A percentile compares a stretch with the other conserved stretches of the same genome.
Evolutionary conservation across 1,140 invertebrate genomes (phyloP).

Genomic region (Heliconius hewitsoni): DNA sequence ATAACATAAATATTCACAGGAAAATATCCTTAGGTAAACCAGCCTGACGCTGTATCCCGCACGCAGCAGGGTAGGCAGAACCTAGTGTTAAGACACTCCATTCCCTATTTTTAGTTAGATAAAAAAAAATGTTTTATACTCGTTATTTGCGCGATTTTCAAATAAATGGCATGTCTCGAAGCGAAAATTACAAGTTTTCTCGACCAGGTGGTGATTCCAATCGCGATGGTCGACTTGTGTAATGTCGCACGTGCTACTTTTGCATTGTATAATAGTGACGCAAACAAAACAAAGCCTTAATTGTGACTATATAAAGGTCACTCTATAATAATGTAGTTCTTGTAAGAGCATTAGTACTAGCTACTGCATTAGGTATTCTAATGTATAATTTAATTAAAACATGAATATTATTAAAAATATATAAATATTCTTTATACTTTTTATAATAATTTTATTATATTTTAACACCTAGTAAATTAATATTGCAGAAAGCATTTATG

Average conservation of each 20-base stretch:
- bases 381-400: not conserved
- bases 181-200: conserved; percentile 41
- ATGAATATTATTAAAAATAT: not conserved
- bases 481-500: no score
- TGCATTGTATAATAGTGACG: conserved; percentile 29
- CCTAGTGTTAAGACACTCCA: no score
- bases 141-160: conserved; percentile 17
- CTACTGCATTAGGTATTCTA: not conserved
- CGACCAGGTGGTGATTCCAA: conserved; percentile 47
- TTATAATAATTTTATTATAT: no score
- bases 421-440: not conserved
- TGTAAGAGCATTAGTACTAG: not conserved
- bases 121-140: conserved; percentile 16
- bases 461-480: no score
- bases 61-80: no score
- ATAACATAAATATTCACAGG: not conserved
- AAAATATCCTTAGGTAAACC: not conserved
- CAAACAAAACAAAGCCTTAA: conserved; percentile 10
- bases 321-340: not conserved
- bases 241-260: conserved; percentile 47
- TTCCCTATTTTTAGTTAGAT: no score
- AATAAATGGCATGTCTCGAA: conserved; percentile 37
- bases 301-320: conserved; percentile 3
- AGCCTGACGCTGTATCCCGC: no score
- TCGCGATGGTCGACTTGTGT: conserved; percentile 43